These are phyloP conservation scores for Heterotilapia buettikoferi DNA, from an alignment of 2,113 vertebrate species.

Conservation along the genomic window DNA sequence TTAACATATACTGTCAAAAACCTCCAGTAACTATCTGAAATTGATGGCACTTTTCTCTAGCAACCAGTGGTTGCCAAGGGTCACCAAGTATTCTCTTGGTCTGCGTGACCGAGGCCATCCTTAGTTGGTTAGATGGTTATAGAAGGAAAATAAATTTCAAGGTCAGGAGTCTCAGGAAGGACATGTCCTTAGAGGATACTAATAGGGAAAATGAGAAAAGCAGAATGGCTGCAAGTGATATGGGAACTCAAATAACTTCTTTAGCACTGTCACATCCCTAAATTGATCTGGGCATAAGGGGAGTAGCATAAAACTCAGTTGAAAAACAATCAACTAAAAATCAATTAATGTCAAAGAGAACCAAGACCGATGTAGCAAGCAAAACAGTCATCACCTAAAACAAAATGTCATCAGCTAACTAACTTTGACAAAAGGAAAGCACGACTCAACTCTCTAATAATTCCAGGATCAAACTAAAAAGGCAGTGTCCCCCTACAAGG, in stretches of 20 bases:
- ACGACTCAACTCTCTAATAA: not conserved
- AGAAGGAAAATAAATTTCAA: not conserved
- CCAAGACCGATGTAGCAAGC: not conserved
- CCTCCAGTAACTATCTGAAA: not conserved
- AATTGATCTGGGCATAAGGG: not conserved
- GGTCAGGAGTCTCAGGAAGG: fast-evolving
- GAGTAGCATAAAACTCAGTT: not conserved
- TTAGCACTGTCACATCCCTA: not conserved
- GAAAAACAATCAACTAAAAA: not conserved
- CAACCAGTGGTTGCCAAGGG: not conserved
- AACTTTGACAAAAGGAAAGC: not conserved
- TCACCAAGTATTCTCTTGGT: fast-evolving
- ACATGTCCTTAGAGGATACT: not conserved
- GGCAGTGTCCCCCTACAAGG: not conserved
- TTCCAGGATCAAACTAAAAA: not conserved
- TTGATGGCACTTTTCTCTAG: not conserved
- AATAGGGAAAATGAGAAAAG: not conserved
- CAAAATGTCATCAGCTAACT: not conserved
- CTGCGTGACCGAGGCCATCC: not conserved
- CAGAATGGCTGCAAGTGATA: not conserved
- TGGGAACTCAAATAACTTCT: not conserved
- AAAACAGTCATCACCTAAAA: not conserved
- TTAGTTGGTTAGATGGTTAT: not conserved
- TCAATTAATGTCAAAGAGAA: not conserved
- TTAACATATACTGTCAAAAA: not conserved